Evolutionary conservation across 2,113 vertebrate species (phyloP).

Genomic region (Scytalopus superciliaris): DNA sequence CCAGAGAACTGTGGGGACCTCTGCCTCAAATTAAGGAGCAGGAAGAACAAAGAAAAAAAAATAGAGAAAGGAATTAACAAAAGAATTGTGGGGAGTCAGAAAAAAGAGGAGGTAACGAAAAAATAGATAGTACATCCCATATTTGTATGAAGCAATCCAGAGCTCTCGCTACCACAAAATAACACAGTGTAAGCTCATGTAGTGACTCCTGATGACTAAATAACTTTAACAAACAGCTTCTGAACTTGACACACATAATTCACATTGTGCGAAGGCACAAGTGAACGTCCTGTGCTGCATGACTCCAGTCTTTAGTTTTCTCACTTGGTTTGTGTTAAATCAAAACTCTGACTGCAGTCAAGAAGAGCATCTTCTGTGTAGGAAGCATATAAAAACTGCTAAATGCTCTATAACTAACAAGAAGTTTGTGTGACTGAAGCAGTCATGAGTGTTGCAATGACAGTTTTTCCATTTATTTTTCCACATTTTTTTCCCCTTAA

Average conservation of each 20-base stretch:
- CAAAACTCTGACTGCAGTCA: neutral
- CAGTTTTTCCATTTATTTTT: neutral
- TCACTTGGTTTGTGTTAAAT: neutral
- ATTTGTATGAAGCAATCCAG: neutral
- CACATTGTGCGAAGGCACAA: neutral
- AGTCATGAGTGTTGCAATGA: neutral
- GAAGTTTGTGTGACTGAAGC: neutral
- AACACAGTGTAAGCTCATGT: neutral
- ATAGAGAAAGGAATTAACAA: neutral
- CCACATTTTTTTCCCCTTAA: neutral
- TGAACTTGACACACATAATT: neutral
- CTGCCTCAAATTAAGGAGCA: neutral
- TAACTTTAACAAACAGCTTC: neutral
- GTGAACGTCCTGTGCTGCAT: neutral
- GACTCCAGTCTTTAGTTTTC: neutral
- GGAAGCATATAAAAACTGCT: neutral
- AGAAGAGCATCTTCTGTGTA: neutral
- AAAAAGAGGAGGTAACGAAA: neutral
- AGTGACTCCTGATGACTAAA: neutral
- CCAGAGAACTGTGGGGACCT: neutral
- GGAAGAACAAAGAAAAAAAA: too few relatives aligned
- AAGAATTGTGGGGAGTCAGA: neutral
- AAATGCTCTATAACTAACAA: neutral
- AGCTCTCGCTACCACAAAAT: neutral
- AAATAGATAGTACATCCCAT: neutral